Evolutionary conservation across 2,797 vertebrate species (phyloP).

Genomic region (Acipenser ruthenus): DNA sequence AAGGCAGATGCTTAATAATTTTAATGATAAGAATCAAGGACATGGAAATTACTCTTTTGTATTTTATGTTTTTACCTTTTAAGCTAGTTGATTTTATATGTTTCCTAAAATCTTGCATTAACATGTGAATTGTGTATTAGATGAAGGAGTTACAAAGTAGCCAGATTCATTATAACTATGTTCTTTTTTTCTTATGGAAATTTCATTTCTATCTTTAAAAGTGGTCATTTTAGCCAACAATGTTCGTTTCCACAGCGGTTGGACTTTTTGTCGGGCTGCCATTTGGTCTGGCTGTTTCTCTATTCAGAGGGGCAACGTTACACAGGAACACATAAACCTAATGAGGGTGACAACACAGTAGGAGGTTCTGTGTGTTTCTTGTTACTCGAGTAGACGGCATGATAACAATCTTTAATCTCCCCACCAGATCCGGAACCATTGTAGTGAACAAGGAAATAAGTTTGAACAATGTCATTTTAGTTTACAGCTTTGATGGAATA

Average conservation of each 20-base stretch:
- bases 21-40: too few species aligned
- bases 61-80: too few species aligned
- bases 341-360: constrained; percentile 21
- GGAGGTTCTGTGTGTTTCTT: constrained; percentile 17
- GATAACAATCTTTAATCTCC: constrained; percentile 17
- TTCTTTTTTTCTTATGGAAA: neutral
- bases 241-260: neutral
- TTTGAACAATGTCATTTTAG: neutral
- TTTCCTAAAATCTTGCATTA: too few species aligned
- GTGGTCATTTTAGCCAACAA: too few species aligned
- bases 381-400: constrained; percentile 22
- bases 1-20: too few species aligned
- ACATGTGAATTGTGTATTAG: too few species aligned
- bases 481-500: neutral
- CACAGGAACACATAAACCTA: constrained; percentile 6
- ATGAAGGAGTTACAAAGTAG: too few species aligned
- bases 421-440: neutral
- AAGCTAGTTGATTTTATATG: too few species aligned
- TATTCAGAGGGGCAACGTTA: neutral
- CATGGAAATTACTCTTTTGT: too few species aligned
- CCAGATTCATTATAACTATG: neutral
- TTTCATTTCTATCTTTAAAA: neutral
- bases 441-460: neutral
- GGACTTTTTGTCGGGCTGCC: neutral
- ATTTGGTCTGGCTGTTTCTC: constrained; percentile 1